These are phyloP conservation scores for Formica aserva DNA, from an alignment of 2,888 invertebrate genomes.

Conservation along the genomic window DNA sequence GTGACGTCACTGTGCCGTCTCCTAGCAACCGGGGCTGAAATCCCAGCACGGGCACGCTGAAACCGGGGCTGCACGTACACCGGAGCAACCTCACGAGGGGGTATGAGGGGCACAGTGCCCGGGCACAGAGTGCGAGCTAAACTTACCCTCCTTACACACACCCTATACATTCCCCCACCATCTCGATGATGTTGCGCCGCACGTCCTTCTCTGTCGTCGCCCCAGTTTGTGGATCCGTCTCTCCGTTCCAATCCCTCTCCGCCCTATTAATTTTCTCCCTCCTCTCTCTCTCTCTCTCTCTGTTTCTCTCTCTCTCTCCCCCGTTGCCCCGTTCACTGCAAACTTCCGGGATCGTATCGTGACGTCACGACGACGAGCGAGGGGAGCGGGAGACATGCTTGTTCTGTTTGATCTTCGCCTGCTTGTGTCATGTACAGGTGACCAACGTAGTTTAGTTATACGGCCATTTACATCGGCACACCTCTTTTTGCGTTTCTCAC, in stretches of 20 bases:
- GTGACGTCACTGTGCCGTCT: conserved; percentile 76
- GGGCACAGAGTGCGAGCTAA: conserved; percentile 76
- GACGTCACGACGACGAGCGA: conserved; percentile 63
- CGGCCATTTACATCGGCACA: conserved; percentile 6
- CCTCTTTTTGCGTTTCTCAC: background rate
- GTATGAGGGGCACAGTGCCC: conserved; percentile 73
- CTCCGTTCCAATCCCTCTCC: background rate
- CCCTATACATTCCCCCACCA: conserved; percentile 54
- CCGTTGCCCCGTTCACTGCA: conserved; percentile 48
- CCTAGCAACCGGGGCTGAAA: conserved; percentile 80
- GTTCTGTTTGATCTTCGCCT: conserved; percentile 42
- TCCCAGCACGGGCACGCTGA: conserved; percentile 77
- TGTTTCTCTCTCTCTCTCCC: background rate
- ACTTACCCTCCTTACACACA: conserved; percentile 68
- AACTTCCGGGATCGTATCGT: conserved; percentile 65
- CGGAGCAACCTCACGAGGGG: conserved; percentile 32
- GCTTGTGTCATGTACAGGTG: conserved; percentile 30
- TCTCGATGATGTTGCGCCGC: conserved; percentile 41
- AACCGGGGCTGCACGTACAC: conserved; percentile 57
- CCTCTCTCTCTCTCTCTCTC: background rate
- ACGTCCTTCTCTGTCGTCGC: conserved; percentile 47
- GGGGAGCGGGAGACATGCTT: background rate
- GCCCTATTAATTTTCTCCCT: conserved; percentile 6
- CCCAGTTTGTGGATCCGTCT: conserved; percentile 50
- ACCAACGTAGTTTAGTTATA: conserved; percentile 30